Base-by-base conservation (phyloP, 1,140 invertebrate species). In the Dendrolimus punctatus region DNA sequence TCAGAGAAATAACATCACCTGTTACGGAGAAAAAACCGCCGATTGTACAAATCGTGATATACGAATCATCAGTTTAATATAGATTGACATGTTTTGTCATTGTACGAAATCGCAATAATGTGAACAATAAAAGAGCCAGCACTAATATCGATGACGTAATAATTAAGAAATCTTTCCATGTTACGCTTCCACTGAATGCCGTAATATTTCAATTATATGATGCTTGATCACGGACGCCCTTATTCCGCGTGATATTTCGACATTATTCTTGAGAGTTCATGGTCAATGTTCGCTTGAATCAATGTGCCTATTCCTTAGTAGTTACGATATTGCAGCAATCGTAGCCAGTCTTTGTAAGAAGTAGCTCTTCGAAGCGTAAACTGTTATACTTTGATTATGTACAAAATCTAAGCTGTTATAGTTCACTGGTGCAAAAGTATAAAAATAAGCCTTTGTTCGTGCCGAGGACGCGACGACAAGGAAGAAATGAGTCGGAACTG, bases 1-100 rank as follows among this genome's bases (percentile, higher is more conserved):
- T 93, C 8, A 87, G 91, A 51, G 91, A 93, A 58, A 91, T 94
- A 43, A 88, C 91, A 2, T 85, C 88, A 23, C 89, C 90, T 10
- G 83, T 88, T 8, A 85, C 88, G 43, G 72, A 89, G 62, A 85
- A 88, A 61, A 89, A 91, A 68, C 88, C 90, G 53, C 87, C 90
- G 40, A 89, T 95, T 5, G 88, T 95, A n/a, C 93, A 95, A 83
- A 94, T 95, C 55, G 91, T 95, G 55, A 93, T 95, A 74, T 96
- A 96, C 75, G 94, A 96, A 76, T 92, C 92, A 42, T 93, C 92
- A 3, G 92, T 94, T 4, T 94, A 88, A 85, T 53, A 36, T 23
- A 40, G 23, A 23, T 23, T 23, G 23, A 3, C 23, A 23, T 23
- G 23, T 23, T 23, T 23, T 23, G 23, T 23, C 23, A 23, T 23